Base-by-base conservation (phyloP, 2,113 vertebrate species). In the Oryzias woworae region DNA sequence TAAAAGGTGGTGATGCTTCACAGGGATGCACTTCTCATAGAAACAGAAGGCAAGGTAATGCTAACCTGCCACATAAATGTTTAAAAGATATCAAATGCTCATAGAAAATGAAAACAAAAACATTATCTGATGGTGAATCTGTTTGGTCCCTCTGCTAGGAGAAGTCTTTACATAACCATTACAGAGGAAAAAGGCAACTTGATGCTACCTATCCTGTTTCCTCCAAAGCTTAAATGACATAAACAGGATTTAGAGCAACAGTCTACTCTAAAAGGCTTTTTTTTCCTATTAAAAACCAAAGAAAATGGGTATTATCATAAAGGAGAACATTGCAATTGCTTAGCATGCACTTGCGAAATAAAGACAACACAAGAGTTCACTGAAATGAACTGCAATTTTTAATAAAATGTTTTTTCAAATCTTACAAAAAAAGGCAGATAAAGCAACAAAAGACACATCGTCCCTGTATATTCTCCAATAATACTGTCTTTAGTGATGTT, bases 351-450 rank as follows among this genome's bases (percentile, higher is more conserved):
- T 51, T 57, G 65, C 70, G 71, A 85, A 92, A 90, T 82, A 63
- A 92, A 87, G 86, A 91, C 90, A 91, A 88, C 53, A 91, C 89
- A 91, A 92, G 85, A 66, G 69, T 61, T 63, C 65, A 82, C 71
- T 89, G 83, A 81, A 86, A 84, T 79, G 50, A 87, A 81, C 85
- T 77, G 77, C 78, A 77, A 65, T 77, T 81, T 93, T 93, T 92
- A 93, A 92, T 92, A 78, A 87, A 80, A 77, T 69, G 70, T 82
- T 88, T 88, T 28, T 84, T 83, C 66, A 87, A 82, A 85, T 80
- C 69, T 76, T 89, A 91, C 90, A 92, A 92, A 36, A 36, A 36
- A 91, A 89, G 81, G 77, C 88, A 90, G 67, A 66, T 77, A 65
- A 81, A 87, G 73, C 85, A 90, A 90, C 82, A 91, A 86, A n/a